Conservation (phyloP, 2,888 invertebrate species). For the Zonitis immaculata region DNA sequence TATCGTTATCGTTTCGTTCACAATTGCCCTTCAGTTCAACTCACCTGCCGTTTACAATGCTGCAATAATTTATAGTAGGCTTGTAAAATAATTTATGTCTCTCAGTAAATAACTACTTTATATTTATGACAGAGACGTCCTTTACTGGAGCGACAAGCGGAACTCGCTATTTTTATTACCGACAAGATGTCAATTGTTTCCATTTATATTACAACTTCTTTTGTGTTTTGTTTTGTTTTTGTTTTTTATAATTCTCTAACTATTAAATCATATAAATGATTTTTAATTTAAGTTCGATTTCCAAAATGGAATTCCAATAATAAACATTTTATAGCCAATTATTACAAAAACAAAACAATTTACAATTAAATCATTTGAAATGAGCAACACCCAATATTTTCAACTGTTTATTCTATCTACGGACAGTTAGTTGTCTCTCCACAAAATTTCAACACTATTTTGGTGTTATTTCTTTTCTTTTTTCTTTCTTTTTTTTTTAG, state of each 20-base stretch:
- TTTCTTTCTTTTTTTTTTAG: too few species aligned
- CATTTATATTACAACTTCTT: slow-evolving; percentile 5
- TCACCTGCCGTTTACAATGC: slow-evolving; percentile 41
- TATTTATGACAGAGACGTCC: slow-evolving; percentile 20
- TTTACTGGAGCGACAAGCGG: slow-evolving; percentile 16
- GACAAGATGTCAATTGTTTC: slow-evolving; percentile 19
- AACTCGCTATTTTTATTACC: slow-evolving; percentile 20
- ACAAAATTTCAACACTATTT: slow-evolving; percentile 16
- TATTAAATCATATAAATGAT: too few species aligned
- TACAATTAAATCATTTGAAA: slow-evolving; percentile 2
- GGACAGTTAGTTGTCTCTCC: slow-evolving; percentile 17
- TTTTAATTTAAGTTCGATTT: too few species aligned
- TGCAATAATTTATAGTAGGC: slow-evolving; percentile 39
- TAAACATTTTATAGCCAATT: neutral
- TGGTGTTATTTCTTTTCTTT: too few species aligned
- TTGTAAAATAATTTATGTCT: slow-evolving; percentile 42
- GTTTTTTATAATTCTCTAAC: too few species aligned
- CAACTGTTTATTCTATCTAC: slow-evolving; percentile 15
- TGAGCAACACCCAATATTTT: slow-evolving; percentile 8
- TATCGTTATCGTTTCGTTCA: neutral
- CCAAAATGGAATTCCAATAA: slow-evolving; percentile 9
- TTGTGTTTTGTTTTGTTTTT: neutral
- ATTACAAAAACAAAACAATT: neutral
- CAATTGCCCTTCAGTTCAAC: slow-evolving; percentile 20
- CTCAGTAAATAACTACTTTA: slow-evolving; percentile 36